Evolutionary conservation across 2,113 vertebrate genomes (phyloP).

Genomic region (Calyptommatus sinebrachiatus): DNA sequence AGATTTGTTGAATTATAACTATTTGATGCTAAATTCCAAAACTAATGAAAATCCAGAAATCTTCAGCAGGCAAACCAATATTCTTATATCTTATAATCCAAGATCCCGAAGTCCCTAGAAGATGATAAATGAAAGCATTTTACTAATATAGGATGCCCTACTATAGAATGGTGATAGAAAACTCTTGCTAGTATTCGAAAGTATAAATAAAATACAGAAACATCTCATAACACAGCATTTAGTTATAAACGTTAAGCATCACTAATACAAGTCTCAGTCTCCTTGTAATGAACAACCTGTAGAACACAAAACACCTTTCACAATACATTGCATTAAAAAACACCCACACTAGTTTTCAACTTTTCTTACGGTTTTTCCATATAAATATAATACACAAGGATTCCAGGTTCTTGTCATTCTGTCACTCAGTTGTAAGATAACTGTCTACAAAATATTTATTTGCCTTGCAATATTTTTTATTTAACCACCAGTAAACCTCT

Average conservation of each 20-base stretch:
- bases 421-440: conserved; percentile 20
- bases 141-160: no score
- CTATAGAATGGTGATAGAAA: not conserved
- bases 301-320: not conserved
- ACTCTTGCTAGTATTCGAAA: not conserved
- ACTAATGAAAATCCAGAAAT: not conserved
- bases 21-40: not conserved
- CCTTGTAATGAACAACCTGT: not conserved
- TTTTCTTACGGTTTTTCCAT: conserved; percentile 31
- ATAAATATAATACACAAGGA: conserved; percentile 42
- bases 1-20: not conserved
- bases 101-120: not conserved
- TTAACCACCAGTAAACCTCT: conserved; percentile 37
- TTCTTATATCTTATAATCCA: not conserved
- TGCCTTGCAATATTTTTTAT: conserved; percentile 43
- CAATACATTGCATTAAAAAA: conserved; percentile 5
- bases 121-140: not conserved
- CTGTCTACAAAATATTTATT: conserved; percentile 14
- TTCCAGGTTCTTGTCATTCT: conserved; percentile 32
- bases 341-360: conserved; percentile 13
- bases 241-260: conserved; percentile 11
- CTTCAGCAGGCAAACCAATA: not conserved
- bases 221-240: not conserved
- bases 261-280: not conserved
- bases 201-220: not conserved